Base-by-base conservation (phyloP, 2,113 vertebrate species). In the Nyctibius bracteatus region DNA sequence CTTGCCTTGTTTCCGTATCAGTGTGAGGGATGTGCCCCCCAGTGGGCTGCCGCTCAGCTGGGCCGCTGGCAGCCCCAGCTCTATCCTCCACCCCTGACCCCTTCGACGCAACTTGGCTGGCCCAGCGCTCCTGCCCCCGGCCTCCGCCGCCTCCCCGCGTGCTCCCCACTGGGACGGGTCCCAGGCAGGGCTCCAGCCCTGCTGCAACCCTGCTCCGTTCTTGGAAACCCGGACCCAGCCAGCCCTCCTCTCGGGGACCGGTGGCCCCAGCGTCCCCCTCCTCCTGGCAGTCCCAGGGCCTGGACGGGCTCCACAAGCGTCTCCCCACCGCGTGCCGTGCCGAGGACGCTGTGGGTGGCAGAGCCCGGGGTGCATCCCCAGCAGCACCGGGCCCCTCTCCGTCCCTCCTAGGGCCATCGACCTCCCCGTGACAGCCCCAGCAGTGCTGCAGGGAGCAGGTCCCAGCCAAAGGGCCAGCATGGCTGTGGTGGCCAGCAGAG, bases 91-190 rank as follows among this genome's bases (percentile, higher is more conserved):
- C 89, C 47, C 91, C 22, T 81, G 89, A 96, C 96, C 95, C 16
- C 71, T 92, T 65, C 93, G 91, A 96, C 96, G 93, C 67, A 96
- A 94, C 94, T 92, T 8, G 5, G 75, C 90, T 91, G 94, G 75
- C 96, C 72, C 35, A 0, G 82, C 1, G 6, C 71, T 81, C n/a
- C 78, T 52, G 10, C 37, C 35, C 41, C 59, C 1, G 5, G 33
- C 55, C 58, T 49, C 6, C 12, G 52, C 3, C 1, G 25, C 66
- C 55, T 80, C 82, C 67, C 81, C 12, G 65, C 63, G 52, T 31
- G 3, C 27, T 33, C 41, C 73, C 17, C 65, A 41, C 27, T 1
- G 2, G 82, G 82, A 65, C 0, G 2, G 91, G 20, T 82, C 39
- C 68, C 57, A 27, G 81, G 81, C 93, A 59, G 33, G 8, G n/a